Base-by-base conservation (phyloP, 2,888 invertebrate genomes). In the Chironomus riparius region DNA sequence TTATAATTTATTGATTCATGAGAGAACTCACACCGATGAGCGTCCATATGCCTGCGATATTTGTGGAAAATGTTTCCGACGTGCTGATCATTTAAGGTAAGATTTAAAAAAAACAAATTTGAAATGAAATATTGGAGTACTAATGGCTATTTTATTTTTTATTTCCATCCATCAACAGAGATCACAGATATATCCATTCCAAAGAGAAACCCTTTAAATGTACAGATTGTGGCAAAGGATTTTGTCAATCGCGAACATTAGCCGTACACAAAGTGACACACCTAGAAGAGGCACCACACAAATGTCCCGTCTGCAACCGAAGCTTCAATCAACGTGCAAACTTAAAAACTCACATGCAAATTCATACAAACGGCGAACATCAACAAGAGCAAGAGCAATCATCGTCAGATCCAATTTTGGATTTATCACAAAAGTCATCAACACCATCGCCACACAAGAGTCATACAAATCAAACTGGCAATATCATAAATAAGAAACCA, bases 141-240 rank as follows among this genome's bases (percentile, higher is more conserved):
- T 38, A 38, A 15, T 15, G n/a, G n/a, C n/a, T n/a, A n/a, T n/a
- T n/a, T 56, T 15, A 56, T 10, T 10, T 10, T 38, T 38, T 10
- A 38, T 38, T 1, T 24, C 3, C 6, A n/a, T 56, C 28, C 28
- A 28, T 56, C 56, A 15, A 56, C 56, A 56, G 56, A 56, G 94
- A 94, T 82, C 94, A 95, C 86, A 92, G 94, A 83, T 98, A 97
- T 86, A 98, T 98, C 79, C 98, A 98, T 86, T 95, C 95, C 79
- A 98, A 98, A 83, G 97, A 98, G 85, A 98, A 98, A 83, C 98
- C 98, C 0, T 98, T 98, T 86, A 98, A 97, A 82, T 99, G 98
- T 84, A 89, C 88, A 3, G 94, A 97, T 80, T 98, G 98, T 83
- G 97, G 97, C 68, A 98, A 98, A 85, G 98, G 98, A 4, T 98